Percentiles rank a stretch among this genome's conserved stretches.
phyloP scores from a whole-genome alignment of 2,888 invertebrate genomes.

The Petrophora chlorosata region DNA sequence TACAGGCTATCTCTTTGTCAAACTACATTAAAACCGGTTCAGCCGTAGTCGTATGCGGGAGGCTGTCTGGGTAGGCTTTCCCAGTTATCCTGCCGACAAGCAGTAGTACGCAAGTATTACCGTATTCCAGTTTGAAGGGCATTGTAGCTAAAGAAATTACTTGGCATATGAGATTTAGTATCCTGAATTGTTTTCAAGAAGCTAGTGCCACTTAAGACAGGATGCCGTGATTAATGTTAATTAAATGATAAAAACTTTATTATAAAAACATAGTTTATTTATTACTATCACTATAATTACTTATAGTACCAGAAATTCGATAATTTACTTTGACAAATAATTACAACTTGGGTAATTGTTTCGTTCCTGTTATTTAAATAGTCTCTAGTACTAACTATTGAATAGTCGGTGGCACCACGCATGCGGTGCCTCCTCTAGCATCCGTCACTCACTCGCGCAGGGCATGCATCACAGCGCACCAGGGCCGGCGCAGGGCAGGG shows the following conservation, averaged over 20 bases:
- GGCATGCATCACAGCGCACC: slow-evolving; percentile 44
- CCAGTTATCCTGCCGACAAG: too few relatives aligned
- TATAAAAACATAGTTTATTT: slow-evolving; percentile 65
- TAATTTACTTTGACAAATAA: slow-evolving; percentile 78
- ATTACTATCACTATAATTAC: slow-evolving; percentile 55
- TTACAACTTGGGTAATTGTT: slow-evolving; percentile 78
- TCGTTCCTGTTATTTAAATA: slow-evolving; percentile 76
- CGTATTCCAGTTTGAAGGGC: too few relatives aligned
- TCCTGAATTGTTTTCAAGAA: too few relatives aligned
- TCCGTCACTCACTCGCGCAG: slow-evolving; percentile 38
- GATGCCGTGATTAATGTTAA: too few relatives aligned
- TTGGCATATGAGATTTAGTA: too few relatives aligned
- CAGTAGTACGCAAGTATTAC: too few relatives aligned
- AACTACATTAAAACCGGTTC: too few relatives aligned
- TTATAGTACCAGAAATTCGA: slow-evolving; percentile 81
- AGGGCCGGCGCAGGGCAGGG: slow-evolving; percentile 37
- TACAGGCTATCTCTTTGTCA: too few relatives aligned
- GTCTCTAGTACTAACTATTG: slow-evolving; percentile 73
- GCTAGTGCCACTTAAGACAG: too few relatives aligned
- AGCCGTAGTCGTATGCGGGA: too few relatives aligned
- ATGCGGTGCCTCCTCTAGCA: slow-evolving; percentile 50
- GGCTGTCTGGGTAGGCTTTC: too few relatives aligned
- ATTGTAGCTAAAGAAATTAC: too few relatives aligned
- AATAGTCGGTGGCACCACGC: slow-evolving; percentile 60
- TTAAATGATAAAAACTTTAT: slow-evolving; percentile 50